Evolutionary conservation across 2,888 invertebrate species (phyloP).

Genomic region (Callinectes sapidus): DNA sequence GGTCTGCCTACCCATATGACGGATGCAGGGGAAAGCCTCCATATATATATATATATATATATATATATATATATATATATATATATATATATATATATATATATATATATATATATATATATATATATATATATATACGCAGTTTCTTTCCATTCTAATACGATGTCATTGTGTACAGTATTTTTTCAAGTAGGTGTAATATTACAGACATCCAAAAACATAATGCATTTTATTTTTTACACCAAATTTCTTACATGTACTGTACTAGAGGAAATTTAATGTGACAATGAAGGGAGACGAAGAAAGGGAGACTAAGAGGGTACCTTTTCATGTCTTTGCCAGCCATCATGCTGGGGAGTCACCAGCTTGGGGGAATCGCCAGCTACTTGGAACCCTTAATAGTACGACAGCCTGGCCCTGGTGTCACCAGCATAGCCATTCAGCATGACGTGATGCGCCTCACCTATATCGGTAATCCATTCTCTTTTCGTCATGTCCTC

Average conservation of each 20-base stretch:
- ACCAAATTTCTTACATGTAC: not conserved
- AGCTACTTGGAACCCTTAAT: slow-evolving; percentile 67
- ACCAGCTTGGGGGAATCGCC: slow-evolving; percentile 60
- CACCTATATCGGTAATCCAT: slow-evolving; percentile 68
- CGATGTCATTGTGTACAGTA: no score
- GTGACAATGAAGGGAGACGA: not conserved
- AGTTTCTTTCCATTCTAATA: no score
- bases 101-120: no score
- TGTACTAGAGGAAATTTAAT: not conserved
- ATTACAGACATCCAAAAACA: no score
- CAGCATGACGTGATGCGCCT: slow-evolving; percentile 68
- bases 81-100: no score
- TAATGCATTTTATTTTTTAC: no score
- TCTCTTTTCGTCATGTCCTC: not conserved
- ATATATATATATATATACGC: no score
- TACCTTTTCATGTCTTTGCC: not conserved
- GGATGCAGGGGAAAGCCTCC: no score
- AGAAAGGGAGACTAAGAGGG: not conserved
- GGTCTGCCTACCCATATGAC: no score
- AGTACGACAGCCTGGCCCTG: slow-evolving; percentile 42
- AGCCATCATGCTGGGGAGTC: slow-evolving; percentile 48
- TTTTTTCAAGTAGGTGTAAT: no score
- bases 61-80: no score
- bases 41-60: no score
- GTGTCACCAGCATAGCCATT: slow-evolving; percentile 45